These are phyloP conservation scores for Poecilia velifera DNA, from an alignment of 2,797 vertebrate species.

Conservation along the genomic window DNA sequence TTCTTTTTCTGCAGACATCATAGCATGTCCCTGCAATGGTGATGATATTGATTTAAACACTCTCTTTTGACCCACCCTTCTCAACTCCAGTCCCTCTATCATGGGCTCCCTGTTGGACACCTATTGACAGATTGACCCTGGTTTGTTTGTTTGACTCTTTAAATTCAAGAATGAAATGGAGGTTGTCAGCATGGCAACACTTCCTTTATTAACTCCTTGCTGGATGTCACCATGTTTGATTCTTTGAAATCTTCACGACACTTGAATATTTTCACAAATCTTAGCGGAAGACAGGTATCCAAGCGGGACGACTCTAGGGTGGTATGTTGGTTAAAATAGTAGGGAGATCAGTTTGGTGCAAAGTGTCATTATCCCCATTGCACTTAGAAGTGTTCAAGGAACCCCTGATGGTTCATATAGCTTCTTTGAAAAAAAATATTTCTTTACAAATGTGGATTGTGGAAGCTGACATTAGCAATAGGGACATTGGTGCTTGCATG, in stretches of 20 bases:
- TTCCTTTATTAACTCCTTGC: conserved; percentile 83
- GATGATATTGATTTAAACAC: conserved; percentile 60
- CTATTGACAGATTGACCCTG: conserved; percentile 89
- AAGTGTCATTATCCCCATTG: no score
- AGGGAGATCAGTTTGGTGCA: conserved; percentile 5
- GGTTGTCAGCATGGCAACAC: conserved; percentile 89
- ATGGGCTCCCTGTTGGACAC: conserved; percentile 89
- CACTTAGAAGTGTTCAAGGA: no score
- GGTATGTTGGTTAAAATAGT: conserved; percentile 29
- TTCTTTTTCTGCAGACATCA: conserved; percentile 44
- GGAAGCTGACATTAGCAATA: no score
- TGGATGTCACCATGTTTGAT: conserved; percentile 70
- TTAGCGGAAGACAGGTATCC: conserved; percentile 14
- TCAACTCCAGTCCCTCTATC: conserved; percentile 62
- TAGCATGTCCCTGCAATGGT: conserved; percentile 68
- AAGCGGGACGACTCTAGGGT: conserved; percentile 28
- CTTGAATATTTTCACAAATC: conserved; percentile 50
- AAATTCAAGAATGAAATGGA: conserved; percentile 88
- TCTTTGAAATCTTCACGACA: conserved; percentile 37
- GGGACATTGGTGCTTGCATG: no score
- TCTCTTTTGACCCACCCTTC: conserved; percentile 48
- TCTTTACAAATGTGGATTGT: no score
- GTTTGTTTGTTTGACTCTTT: conserved; percentile 90
- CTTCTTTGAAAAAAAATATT: no score
- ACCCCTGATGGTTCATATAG: no score